These are phyloP conservation scores for Nettapus auritus DNA, from an alignment of 2,113 vertebrate species.

Conservation along the genomic window DNA sequence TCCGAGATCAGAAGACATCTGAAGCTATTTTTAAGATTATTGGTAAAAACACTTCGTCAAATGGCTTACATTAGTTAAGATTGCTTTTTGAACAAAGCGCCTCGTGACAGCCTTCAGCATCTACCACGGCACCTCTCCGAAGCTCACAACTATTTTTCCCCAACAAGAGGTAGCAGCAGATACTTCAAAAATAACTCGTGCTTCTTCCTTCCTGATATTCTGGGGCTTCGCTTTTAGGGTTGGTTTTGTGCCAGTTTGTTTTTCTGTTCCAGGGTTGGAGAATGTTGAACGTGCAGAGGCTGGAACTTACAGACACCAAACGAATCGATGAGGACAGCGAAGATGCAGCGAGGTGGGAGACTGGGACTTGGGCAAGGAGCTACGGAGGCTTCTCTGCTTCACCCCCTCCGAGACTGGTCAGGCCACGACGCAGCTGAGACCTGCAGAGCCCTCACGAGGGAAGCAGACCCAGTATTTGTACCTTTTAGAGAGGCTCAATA, in stretches of 20 bases:
- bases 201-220: not conserved
- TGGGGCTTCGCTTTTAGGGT: not conserved
- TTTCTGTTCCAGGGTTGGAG: not conserved
- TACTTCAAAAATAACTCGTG: not conserved
- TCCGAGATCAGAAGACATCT: not conserved
- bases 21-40: conserved; percentile 5
- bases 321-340: not conserved
- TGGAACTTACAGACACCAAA: not conserved
- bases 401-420: not conserved
- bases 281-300: not conserved
- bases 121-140: not conserved
- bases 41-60: not conserved
- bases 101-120: conserved; percentile 9
- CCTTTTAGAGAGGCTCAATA: not conserved
- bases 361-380: not conserved
- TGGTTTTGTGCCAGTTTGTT: not conserved
- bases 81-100: conserved; percentile 3
- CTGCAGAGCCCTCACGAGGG: not conserved
- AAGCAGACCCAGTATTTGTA: not conserved
- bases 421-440: not conserved
- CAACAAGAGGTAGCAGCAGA: not conserved
- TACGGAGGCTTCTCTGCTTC: not conserved
- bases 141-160: not conserved
- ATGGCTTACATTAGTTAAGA: not conserved
- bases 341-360: not conserved